These are phyloP conservation scores for Oscheius sp. DNA, from an alignment of 2,888 invertebrate genomes.

Conservation along the genomic window DNA sequence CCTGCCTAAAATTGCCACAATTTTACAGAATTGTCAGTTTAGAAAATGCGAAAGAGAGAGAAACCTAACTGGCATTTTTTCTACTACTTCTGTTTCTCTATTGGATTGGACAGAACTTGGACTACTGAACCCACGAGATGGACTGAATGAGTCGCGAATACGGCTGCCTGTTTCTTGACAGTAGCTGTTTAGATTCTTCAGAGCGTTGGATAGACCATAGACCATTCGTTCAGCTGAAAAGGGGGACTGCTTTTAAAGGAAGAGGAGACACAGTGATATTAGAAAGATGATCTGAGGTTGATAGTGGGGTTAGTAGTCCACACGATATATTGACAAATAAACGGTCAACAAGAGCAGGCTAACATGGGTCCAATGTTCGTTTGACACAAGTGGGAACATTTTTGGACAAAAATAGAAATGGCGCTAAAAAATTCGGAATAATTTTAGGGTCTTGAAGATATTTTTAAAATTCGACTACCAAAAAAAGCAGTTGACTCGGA, in stretches of 20 bases:
- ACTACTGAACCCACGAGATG: slow-evolving; percentile 56
- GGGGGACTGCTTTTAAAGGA: background rate
- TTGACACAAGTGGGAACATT: too few species aligned
- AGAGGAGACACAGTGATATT: background rate
- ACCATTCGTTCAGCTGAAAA: slow-evolving; percentile 49
- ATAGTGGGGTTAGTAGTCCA: too few species aligned
- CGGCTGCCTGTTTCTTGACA: slow-evolving; percentile 66
- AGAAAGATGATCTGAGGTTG: background rate
- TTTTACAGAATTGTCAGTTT: background rate
- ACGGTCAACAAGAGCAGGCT: too few species aligned
- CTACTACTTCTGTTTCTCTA: background rate
- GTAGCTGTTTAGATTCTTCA: slow-evolving; percentile 68
- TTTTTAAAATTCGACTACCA: too few species aligned
- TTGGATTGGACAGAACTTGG: background rate
- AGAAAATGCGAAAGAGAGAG: background rate
- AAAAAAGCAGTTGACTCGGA: too few species aligned
- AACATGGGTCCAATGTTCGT: too few species aligned
- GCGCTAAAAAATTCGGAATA: too few species aligned
- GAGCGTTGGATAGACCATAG: slow-evolving; percentile 62
- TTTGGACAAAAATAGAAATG: too few species aligned
- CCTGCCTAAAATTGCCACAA: slow-evolving; percentile 4
- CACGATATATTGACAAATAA: too few species aligned
- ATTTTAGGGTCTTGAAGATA: too few species aligned
- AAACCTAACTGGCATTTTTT: background rate
- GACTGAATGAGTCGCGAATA: slow-evolving; percentile 64